These are phyloP conservation scores for Piscicola geometra DNA, from an alignment of 2,888 invertebrate genomes.

Conservation along the genomic window DNA sequence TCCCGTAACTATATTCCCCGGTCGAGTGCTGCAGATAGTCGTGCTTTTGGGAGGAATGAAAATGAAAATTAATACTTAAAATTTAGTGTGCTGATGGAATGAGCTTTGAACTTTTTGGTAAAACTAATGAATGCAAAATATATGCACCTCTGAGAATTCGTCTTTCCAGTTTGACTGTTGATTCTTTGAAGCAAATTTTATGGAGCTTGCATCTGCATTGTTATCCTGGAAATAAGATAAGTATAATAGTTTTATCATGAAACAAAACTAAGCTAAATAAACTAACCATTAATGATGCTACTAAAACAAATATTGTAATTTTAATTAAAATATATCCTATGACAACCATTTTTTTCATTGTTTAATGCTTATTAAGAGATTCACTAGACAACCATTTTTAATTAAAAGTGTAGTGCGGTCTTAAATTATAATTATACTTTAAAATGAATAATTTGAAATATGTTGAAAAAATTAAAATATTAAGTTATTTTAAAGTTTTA, in stretches of 20 bases:
- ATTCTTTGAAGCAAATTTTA: background rate
- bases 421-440: too few species aligned
- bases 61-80: background rate
- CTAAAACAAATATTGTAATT: background rate
- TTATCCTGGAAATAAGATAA: background rate
- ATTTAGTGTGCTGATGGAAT: too few species aligned
- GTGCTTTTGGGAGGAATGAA: background rate
- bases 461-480: too few species aligned
- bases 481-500: too few species aligned
- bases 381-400: slow-evolving; percentile 11
- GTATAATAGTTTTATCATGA: background rate
- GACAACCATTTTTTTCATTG: background rate
- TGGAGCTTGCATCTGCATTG: background rate
- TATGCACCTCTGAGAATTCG: background rate
- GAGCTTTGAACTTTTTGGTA: background rate
- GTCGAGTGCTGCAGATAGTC: background rate
- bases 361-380: background rate
- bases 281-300: background rate
- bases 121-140: background rate
- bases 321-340: background rate
- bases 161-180: background rate
- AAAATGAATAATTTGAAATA: too few species aligned
- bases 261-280: background rate
- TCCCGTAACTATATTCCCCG: background rate
- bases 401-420: background rate